Evolutionary conservation across 2,888 invertebrate genomes (phyloP).

Genomic region (Stenotaenia linearis): DNA sequence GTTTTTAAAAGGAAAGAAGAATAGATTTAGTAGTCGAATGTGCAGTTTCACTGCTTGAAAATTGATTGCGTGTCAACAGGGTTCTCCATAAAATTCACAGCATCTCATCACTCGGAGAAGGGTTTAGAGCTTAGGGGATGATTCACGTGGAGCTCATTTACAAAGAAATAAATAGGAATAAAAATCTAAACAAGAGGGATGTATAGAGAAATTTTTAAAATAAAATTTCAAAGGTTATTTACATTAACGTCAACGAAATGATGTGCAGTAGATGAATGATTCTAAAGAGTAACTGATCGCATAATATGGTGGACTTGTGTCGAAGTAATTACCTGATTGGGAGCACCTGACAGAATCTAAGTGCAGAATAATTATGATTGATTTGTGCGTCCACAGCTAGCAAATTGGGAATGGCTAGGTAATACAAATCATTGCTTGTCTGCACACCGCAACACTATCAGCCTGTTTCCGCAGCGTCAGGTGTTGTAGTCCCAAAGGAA

Average conservation of each 20-base stretch:
- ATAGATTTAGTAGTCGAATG: too few relatives aligned
- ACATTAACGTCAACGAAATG: neutral
- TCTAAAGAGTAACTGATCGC: too few relatives aligned
- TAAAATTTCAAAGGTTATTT: neutral
- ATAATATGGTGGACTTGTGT: neutral
- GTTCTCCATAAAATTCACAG: neutral
- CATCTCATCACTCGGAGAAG: neutral
- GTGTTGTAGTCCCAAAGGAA: neutral
- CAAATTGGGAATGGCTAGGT: too few relatives aligned
- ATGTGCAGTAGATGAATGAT: neutral
- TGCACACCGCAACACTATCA: neutral
- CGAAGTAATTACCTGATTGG: neutral
- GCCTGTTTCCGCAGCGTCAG: neutral
- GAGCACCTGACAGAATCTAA: neutral
- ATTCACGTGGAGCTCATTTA: neutral
- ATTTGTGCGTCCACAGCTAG: neutral
- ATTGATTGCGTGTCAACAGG: neutral
- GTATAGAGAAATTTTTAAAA: neutral
- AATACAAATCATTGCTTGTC: neutral
- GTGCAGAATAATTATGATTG: neutral
- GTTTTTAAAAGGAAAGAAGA: neutral
- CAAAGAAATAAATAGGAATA: neutral
- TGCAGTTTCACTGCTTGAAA: neutral
- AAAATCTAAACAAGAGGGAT: neutral
- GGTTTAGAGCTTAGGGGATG: neutral